A percentile compares a stretch with the other conserved stretches of the same genome.
phyloP scores from a whole-genome alignment of 2,113 vertebrate genomes.

The Oriolus oriolus region DNA sequence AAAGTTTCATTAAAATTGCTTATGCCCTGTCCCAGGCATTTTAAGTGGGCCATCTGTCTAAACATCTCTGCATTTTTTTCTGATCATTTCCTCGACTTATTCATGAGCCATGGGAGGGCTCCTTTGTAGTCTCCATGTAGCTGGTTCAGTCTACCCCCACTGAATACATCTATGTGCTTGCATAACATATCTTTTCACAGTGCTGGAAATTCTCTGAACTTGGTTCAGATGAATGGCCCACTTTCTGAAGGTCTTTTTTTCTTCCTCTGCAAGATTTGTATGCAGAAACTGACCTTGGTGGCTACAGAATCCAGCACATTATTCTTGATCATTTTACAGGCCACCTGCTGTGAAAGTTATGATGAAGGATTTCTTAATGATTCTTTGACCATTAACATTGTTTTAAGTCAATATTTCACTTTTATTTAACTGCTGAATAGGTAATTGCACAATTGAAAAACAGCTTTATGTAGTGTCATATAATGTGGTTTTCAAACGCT shows the following conservation, averaged over 20 bases:
- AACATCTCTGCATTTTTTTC: constrained; percentile 97
- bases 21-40: constrained; percentile 88
- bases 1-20: constrained; percentile 98
- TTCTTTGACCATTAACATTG: constrained; percentile 90
- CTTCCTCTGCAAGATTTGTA: constrained; percentile 88
- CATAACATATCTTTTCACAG: constrained; percentile 87
- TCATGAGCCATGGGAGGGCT: constrained; percentile 99
- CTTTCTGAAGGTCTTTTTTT: constrained; percentile 85
- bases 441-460: constrained; percentile 70
- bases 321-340: constrained; percentile 95
- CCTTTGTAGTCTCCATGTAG: constrained; percentile 97
- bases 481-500: constrained; percentile 62
- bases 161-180: constrained; percentile 94
- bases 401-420: constrained; percentile 89
- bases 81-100: constrained; percentile 99
- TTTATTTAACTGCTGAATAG: constrained; percentile 73
- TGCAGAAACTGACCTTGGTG: constrained; percentile 93
- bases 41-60: constrained; percentile 99
- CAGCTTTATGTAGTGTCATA: constrained; percentile 60
- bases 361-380: constrained; percentile 96
- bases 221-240: constrained; percentile 90
- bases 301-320: constrained; percentile 90
- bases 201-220: constrained; percentile 91
- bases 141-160: constrained; percentile 88
- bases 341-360: constrained; percentile 91